Evolutionary conservation across 2,113 vertebrate species (phyloP).

Genomic region (Hemibagrus wyckioides): DNA sequence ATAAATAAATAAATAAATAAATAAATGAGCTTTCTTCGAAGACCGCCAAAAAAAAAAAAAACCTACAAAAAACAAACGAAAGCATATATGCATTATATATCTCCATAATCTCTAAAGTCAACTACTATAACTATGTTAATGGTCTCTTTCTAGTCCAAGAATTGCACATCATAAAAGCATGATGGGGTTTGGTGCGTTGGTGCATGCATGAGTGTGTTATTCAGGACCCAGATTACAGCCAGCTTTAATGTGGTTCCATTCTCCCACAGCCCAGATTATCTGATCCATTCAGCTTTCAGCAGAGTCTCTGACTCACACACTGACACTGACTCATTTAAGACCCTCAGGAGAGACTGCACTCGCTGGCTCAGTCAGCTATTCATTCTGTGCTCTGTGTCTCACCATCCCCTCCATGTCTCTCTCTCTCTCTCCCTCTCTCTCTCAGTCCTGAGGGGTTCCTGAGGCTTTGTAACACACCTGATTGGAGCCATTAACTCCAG

Average conservation of each 20-base stretch:
- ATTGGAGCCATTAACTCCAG: background rate
- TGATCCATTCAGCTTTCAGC: conserved; percentile 30
- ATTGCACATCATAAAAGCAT: conserved; percentile 7
- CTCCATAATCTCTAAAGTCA: background rate
- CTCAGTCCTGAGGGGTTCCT: conserved; percentile 24
- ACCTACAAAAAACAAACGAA: background rate
- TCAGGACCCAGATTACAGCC: conserved; percentile 7
- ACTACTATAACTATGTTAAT: background rate
- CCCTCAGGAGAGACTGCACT: conserved; percentile 50
- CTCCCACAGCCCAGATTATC: conserved; percentile 36
- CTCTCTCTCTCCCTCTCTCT: conserved; percentile 12
- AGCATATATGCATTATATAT: background rate
- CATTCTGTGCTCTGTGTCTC: conserved; percentile 16
- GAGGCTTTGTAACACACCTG: conserved; percentile 38
- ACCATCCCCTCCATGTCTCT: background rate
- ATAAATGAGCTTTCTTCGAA: too few relatives aligned
- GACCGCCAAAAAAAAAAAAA: conserved; percentile 34
- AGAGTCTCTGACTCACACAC: conserved; percentile 39
- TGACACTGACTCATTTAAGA: conserved; percentile 43
- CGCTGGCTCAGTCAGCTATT: conserved; percentile 33
- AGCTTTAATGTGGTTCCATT: conserved; percentile 44
- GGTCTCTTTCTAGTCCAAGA: background rate
- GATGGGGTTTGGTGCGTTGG: background rate
- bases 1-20: too few relatives aligned
- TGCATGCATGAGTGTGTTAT: background rate